These are phyloP conservation scores for Nothocercus julius DNA, from an alignment of 2,113 vertebrate species.

Conservation along the genomic window DNA sequence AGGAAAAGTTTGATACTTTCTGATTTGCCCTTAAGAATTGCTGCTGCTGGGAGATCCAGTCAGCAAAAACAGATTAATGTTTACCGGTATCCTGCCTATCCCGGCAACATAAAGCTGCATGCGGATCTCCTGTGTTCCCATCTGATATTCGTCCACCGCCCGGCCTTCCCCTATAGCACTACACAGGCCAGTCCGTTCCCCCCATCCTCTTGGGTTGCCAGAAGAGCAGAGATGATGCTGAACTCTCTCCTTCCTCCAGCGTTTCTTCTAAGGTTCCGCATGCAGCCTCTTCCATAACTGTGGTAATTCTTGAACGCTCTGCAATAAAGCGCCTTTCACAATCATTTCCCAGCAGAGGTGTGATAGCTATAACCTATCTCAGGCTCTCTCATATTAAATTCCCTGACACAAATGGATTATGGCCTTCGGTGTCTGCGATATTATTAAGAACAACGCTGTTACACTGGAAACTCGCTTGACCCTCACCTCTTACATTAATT, in stretches of 20 bases:
- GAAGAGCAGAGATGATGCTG: background rate
- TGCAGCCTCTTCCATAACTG: background rate
- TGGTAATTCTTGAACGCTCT: background rate
- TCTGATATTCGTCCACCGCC: background rate
- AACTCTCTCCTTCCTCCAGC: background rate
- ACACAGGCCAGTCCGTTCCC: background rate
- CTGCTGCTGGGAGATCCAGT: background rate
- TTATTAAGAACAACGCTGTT: background rate
- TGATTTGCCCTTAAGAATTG: background rate
- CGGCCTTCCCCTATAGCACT: background rate
- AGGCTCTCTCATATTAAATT: constrained; percentile 30
- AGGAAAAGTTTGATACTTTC: background rate
- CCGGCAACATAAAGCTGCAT: background rate
- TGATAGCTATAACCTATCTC: background rate
- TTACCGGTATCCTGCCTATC: background rate
- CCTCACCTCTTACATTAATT: background rate
- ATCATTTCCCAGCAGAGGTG: background rate
- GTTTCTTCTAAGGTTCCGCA: background rate
- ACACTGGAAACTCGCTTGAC: background rate
- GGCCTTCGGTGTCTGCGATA: background rate
- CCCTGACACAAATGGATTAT: background rate
- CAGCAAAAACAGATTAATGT: background rate
- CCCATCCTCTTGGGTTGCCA: background rate
- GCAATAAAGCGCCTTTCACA: background rate
- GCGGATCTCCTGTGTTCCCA: background rate